Percentiles rank a stretch among this genome's conserved stretches.
phyloP scores from a whole-genome alignment of 1,140 invertebrate species.

The Ceratitis capitata region DNA sequence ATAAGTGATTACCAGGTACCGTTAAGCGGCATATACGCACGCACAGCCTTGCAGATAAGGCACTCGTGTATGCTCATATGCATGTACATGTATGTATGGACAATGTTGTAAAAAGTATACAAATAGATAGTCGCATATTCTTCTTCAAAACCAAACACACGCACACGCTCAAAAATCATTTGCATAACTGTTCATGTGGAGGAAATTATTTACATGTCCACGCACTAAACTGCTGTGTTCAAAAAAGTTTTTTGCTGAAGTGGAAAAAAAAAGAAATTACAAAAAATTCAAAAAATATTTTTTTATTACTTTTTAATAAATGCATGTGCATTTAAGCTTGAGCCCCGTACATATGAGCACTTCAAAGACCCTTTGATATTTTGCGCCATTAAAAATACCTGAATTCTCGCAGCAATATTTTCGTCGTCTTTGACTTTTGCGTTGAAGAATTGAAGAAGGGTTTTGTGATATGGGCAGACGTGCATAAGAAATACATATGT shows the following conservation, averaged over 20 bases:
- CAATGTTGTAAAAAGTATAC: neutral
- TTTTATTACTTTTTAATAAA: conserved; percentile 16
- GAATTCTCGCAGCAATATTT: neutral
- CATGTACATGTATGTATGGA: neutral
- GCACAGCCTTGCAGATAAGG: too few species aligned
- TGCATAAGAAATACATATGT: neutral
- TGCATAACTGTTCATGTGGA: neutral
- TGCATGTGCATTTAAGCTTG: neutral
- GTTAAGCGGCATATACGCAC: neutral
- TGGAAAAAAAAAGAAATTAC: neutral
- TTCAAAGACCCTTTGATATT: neutral
- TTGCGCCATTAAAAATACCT: neutral
- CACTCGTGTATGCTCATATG: too few species aligned
- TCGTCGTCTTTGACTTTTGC: neutral
- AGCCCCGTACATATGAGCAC: neutral
- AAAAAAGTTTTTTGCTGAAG: neutral
- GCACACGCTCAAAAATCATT: neutral
- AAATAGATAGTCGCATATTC: neutral
- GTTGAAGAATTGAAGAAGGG: neutral
- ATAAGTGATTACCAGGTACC: neutral
- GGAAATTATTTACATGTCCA: conserved; percentile 11
- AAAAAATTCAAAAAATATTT: too few species aligned
- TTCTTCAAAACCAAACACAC: neutral
- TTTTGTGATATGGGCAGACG: neutral
- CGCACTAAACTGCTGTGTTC: neutral